A percentile compares a stretch with the other conserved stretches of the same genome.
These are phyloP conservation scores for Thripadectes ignobilis DNA, from an alignment of 2,797 vertebrate species.

Conservation along the genomic window DNA sequence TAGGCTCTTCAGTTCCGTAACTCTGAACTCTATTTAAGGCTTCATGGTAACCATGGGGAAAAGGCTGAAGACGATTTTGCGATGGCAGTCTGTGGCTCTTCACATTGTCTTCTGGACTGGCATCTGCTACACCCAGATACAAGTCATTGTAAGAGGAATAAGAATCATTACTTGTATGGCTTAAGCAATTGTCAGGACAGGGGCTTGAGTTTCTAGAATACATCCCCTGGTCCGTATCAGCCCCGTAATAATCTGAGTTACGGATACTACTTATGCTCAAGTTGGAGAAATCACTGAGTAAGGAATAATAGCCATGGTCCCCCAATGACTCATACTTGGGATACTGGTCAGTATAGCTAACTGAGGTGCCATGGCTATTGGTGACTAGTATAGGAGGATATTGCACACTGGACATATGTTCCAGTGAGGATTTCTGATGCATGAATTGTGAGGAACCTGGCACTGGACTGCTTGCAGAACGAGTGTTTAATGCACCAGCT, in stretches of 20 bases:
- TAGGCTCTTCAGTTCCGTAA: slow-evolving; percentile 92
- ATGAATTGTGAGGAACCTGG: slow-evolving; percentile 94
- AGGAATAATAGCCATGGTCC: slow-evolving; percentile 96
- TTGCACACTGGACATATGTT: slow-evolving; percentile 94
- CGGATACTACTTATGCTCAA: slow-evolving; percentile 93
- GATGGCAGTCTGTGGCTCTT: slow-evolving; percentile 86
- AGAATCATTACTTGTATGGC: slow-evolving; percentile 93
- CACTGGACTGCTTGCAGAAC: slow-evolving; percentile 97
- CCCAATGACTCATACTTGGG: slow-evolving; percentile 94
- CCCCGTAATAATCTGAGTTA: slow-evolving; percentile 93
- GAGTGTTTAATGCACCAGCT: slow-evolving; percentile 93
- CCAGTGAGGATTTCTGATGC: slow-evolving; percentile 90
- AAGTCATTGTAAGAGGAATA: slow-evolving; percentile 95
- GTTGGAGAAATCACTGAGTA: slow-evolving; percentile 96
- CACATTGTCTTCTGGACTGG: slow-evolving; percentile 88
- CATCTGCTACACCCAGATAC: slow-evolving; percentile 90
- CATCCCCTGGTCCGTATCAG: slow-evolving; percentile 87
- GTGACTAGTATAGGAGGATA: slow-evolving; percentile 99
- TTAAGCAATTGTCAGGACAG: slow-evolving; percentile 90
- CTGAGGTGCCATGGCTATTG: slow-evolving; percentile 93
- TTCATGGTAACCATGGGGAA: slow-evolving; percentile 94
- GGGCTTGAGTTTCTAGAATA: slow-evolving; percentile 90
- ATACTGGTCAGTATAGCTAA: slow-evolving; percentile 93
- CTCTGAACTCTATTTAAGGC: slow-evolving; percentile 91
- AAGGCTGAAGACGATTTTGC: slow-evolving; percentile 89